Percentiles rank a stretch among this genome's conserved stretches.
Evolutionary conservation across 1,140 invertebrate genomes (phyloP).

Genomic region (Lepidotrigona ventralis): DNA sequence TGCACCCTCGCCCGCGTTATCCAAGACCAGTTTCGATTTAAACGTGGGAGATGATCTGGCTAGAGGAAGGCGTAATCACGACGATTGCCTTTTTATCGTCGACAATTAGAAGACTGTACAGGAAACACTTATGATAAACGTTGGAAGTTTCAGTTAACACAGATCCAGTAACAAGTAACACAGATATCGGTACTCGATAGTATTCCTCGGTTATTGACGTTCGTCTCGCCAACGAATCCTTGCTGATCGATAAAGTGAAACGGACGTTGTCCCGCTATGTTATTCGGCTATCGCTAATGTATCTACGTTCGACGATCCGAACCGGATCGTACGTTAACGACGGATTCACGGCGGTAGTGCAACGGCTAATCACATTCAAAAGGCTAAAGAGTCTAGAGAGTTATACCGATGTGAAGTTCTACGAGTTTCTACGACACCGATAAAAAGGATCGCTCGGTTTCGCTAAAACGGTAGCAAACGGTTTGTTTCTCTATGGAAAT

Average conservation of each 20-base stretch:
- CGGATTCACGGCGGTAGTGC: background rate
- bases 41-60: background rate
- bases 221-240: background rate
- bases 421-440: background rate
- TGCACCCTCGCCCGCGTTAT: background rate
- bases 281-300: background rate
- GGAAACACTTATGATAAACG: slow-evolving; percentile 1
- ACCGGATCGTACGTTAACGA: background rate
- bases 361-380: slow-evolving; percentile 9
- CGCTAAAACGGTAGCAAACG: background rate
- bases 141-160: background rate
- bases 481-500: background rate
- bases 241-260: background rate
- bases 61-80: background rate
- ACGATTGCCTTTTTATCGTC: background rate
- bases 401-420: background rate
- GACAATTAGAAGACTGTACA: background rate
- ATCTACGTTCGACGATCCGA: background rate
- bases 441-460: background rate
- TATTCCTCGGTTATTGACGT: background rate
- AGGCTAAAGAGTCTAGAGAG: background rate
- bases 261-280: background rate
- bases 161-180: background rate
- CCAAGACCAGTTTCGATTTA: slow-evolving; percentile 12
- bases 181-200: background rate